Evolutionary conservation across 1,140 invertebrate genomes (phyloP), one percentile per base, ranked within the genome.

Genomic region (Parapsyche elsis): DNA sequence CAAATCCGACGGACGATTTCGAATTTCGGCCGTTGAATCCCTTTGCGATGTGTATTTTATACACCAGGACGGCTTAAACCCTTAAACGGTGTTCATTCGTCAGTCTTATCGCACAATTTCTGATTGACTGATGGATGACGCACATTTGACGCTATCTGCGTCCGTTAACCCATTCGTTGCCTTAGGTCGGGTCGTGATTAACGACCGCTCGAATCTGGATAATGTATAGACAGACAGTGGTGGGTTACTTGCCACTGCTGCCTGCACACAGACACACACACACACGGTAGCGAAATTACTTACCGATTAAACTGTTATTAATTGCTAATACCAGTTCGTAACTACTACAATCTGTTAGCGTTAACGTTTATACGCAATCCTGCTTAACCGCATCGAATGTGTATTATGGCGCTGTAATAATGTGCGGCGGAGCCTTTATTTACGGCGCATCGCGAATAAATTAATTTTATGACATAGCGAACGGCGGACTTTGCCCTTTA

Each of bases 251-350:
- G 30, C 30, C 7, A 38, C 30, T 38, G 30, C 30, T 38, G 30
- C 30, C 7, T n/a, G n/a, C n/a, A n/a, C n/a, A n/a, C n/a, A n/a
- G n/a, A n/a, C n/a, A n/a, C n/a, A 46, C 12, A 7, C 45, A 53
- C 49, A 53, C 16, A 16, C 49, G 4, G 49, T 1, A 10, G 16
- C 10, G 64, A 67, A 67, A 67, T 67, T 67, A 23, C 64, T 67
- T 26, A 4, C 64, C 64, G 64, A 67, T 67, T 67, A 67, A 67
- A 67, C 64, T 67, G 64, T 67, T 67, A 67, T 67, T 67, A 26
- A 67, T 67, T 26, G 64, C 64, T 67, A 67, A 67, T 67, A 67
- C 64, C 64, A 67, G 64, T 67, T 24, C 21, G 24, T 26, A 23
- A 67, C 64, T 26, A 23, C 64, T 23, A 23, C 64, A 67, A 67